Evolutionary conservation across 2,888 invertebrate genomes (phyloP).

Genomic region (Erannis defoliaria): DNA sequence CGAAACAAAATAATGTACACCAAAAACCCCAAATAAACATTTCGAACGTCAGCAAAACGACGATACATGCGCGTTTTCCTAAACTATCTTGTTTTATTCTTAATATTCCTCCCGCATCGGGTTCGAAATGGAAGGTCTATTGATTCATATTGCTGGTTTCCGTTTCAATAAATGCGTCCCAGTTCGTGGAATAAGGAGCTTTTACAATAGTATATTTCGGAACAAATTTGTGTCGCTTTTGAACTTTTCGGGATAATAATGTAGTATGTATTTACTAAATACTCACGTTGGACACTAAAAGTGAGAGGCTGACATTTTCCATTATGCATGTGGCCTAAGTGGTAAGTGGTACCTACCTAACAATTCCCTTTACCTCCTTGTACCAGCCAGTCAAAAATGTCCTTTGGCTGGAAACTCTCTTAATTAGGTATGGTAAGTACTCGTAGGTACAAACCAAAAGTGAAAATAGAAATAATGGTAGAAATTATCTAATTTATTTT

Average conservation of each 20-base stretch:
- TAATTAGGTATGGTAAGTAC: no score
- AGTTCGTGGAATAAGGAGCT: constrained; percentile 19
- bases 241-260: background rate
- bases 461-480: no score
- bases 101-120: constrained; percentile 22
- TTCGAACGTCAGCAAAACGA: constrained; percentile 5
- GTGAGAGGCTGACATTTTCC: no score
- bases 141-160: constrained; percentile 36
- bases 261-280: background rate
- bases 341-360: no score
- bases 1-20: background rate
- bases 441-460: no score
- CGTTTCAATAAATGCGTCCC: constrained; percentile 26
- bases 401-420: no score
- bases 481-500: no score
- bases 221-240: background rate
- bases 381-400: no score
- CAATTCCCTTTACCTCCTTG: no score
- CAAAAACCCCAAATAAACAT: constrained; percentile 7
- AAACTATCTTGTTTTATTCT: constrained; percentile 15
- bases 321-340: no score
- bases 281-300: no score
- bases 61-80: constrained; percentile 11
- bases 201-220: constrained; percentile 6
- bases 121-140: constrained; percentile 21